Evolutionary conservation across 35 echinoderm and acorn worm genomes (phyloP).

Genomic region (Strongylocentrotus purpuratus): DNA sequence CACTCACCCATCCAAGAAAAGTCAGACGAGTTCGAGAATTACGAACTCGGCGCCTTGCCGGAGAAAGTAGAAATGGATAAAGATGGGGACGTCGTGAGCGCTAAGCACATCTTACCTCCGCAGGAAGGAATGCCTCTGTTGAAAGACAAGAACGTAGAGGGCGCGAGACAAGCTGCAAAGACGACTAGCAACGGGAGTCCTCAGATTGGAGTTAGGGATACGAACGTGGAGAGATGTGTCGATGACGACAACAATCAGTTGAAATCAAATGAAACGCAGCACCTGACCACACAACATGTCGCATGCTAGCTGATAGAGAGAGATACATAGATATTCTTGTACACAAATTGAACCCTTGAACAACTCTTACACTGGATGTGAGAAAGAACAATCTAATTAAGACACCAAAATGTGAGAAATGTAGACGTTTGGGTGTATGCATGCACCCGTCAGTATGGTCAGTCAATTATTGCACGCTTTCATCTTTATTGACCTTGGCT

Average conservation of each 20-base stretch:
- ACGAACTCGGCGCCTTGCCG: conserved; percentile 31
- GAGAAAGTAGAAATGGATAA: not conserved
- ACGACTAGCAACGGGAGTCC: conserved; percentile 13
- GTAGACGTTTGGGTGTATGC: not conserved
- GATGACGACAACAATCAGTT: conserved; percentile 6
- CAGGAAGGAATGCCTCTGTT: conserved; percentile 24
- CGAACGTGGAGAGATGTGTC: not conserved
- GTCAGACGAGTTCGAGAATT: conserved; percentile 38
- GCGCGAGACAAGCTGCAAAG: not conserved
- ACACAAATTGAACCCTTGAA: not conserved
- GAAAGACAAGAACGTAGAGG: conserved; percentile 5
- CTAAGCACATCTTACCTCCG: not conserved
- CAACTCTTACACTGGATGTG: not conserved
- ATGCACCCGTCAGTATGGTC: not conserved
- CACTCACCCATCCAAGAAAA: not conserved
- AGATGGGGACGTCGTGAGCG: not conserved
- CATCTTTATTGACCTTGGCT: not conserved
- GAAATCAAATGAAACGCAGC: conserved; percentile 36
- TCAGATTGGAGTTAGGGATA: not conserved
- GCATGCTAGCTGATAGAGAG: not conserved
- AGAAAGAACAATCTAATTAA: not conserved
- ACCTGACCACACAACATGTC: not conserved
- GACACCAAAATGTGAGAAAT: not conserved
- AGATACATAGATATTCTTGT: not conserved
- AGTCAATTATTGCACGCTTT: not conserved